These are phyloP conservation scores for Chionodraco myersi DNA, from an alignment of 2,113 vertebrate species.

Conservation along the genomic window DNA sequence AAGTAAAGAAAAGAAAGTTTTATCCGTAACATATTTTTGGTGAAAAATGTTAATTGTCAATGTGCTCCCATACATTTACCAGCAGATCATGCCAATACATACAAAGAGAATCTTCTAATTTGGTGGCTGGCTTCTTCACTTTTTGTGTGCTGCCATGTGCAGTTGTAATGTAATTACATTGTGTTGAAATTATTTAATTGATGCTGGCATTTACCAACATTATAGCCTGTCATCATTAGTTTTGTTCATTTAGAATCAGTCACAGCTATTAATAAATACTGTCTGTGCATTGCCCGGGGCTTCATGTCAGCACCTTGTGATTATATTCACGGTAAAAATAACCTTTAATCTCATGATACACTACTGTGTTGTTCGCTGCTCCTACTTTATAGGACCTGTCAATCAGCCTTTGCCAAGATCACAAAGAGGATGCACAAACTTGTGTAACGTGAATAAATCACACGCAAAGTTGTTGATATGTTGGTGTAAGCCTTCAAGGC, in stretches of 20 bases:
- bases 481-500: background rate
- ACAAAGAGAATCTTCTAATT: background rate
- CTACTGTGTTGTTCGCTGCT: conserved; percentile 68
- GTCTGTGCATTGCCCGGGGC: conserved; percentile 27
- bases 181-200: background rate
- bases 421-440: conserved; percentile 29
- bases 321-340: conserved; percentile 83
- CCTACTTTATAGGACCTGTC: conserved; percentile 60
- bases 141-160: too few species aligned
- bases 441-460: conserved; percentile 18
- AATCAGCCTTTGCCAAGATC: conserved; percentile 65
- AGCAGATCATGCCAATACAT: background rate
- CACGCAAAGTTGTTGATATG: background rate
- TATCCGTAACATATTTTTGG: background rate
- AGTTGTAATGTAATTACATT: background rate
- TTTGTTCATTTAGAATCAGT: background rate
- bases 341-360: conserved; percentile 84
- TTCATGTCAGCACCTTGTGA: conserved; percentile 72
- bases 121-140: too few species aligned
- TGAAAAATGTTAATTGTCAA: background rate
- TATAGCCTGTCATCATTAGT: background rate
- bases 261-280: conserved; percentile 21
- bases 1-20: background rate
- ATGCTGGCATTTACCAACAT: conserved; percentile 16
- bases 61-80: background rate